Evolutionary conservation across 2,797 vertebrate species (phyloP).

Genomic region (Leptoclinus maculatus): DNA sequence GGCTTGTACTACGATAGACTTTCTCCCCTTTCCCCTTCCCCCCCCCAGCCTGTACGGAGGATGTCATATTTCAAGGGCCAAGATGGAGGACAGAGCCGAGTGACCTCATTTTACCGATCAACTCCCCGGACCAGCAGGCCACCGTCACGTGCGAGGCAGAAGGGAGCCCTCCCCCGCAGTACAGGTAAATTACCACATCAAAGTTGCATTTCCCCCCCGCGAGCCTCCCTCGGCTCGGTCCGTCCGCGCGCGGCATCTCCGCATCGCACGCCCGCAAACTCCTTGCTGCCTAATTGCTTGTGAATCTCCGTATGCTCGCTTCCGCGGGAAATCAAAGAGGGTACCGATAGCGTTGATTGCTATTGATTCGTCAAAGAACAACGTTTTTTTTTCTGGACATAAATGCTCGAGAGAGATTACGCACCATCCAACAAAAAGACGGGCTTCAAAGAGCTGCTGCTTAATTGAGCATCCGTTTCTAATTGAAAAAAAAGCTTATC

Average conservation of each 20-base stretch:
- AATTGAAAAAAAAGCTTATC: constrained; percentile 62
- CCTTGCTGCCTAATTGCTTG: constrained; percentile 56
- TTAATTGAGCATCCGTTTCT: constrained; percentile 68
- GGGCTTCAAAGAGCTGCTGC: constrained; percentile 60
- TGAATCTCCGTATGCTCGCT: constrained; percentile 57
- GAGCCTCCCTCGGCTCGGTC: constrained; percentile 4
- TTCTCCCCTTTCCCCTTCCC: constrained; percentile 44
- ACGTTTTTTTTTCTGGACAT: constrained; percentile 69
- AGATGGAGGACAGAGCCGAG: constrained; percentile 83
- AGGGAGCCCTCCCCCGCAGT: constrained; percentile 78
- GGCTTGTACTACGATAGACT: constrained; percentile 47
- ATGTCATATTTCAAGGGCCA: constrained; percentile 84
- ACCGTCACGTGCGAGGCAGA: constrained; percentile 81
- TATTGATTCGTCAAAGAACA: constrained; percentile 68
- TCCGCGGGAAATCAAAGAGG: constrained; percentile 61
- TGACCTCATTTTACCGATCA: constrained; percentile 85
- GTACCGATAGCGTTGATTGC: constrained; percentile 66
- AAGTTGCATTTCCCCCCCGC: constrained; percentile 25
- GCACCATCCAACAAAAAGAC: constrained; percentile 44
- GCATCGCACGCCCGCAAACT: constrained; percentile 32
- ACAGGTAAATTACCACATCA: constrained; percentile 78
- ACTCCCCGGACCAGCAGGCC: constrained; percentile 80
- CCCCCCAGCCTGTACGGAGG: constrained; percentile 77
- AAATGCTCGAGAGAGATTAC: constrained; percentile 60
- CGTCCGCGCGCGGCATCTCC: constrained; percentile 2